These are phyloP conservation scores for Andricus quercusramuli DNA, from an alignment of 2,888 invertebrate species.

Conservation along the genomic window DNA sequence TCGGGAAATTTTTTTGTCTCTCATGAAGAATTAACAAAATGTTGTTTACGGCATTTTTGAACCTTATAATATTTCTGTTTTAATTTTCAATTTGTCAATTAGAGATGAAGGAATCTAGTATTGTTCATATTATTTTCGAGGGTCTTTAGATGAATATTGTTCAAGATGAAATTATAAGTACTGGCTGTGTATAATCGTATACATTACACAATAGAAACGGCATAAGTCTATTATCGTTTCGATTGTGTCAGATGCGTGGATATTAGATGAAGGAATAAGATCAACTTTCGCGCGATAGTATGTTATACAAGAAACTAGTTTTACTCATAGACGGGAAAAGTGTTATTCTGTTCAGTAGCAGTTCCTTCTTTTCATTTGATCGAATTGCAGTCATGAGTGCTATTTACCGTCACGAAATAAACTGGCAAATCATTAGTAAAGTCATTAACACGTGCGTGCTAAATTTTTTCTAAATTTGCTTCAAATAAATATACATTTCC, in stretches of 20 bases:
- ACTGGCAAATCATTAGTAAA: not conserved
- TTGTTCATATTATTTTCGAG: too few species aligned
- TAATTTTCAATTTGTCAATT: not conserved
- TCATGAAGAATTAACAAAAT: too few species aligned
- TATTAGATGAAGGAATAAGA: constrained; percentile 52
- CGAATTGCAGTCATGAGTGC: constrained; percentile 39
- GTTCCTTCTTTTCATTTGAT: constrained; percentile 49
- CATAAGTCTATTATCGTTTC: constrained; percentile 54
- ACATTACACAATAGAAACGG: constrained; percentile 35
- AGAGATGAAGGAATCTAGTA: not conserved
- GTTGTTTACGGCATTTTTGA: too few species aligned
- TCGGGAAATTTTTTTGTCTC: too few species aligned
- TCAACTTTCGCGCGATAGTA: constrained; percentile 64
- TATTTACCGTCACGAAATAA: constrained; percentile 8
- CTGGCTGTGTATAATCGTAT: not conserved
- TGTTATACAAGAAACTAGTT: constrained; percentile 74
- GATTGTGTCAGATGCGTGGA: constrained; percentile 52
- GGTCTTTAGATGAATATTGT: not conserved
- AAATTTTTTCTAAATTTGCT: not conserved
- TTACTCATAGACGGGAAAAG: constrained; percentile 51
- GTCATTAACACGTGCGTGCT: constrained; percentile 4
- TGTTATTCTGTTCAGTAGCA: constrained; percentile 19
- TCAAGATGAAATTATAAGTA: not conserved
- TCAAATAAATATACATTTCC: too few species aligned
- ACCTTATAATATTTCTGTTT: not conserved